Base-by-base conservation (phyloP, 1,140 invertebrate species). In the Lineus longissimus region DNA sequence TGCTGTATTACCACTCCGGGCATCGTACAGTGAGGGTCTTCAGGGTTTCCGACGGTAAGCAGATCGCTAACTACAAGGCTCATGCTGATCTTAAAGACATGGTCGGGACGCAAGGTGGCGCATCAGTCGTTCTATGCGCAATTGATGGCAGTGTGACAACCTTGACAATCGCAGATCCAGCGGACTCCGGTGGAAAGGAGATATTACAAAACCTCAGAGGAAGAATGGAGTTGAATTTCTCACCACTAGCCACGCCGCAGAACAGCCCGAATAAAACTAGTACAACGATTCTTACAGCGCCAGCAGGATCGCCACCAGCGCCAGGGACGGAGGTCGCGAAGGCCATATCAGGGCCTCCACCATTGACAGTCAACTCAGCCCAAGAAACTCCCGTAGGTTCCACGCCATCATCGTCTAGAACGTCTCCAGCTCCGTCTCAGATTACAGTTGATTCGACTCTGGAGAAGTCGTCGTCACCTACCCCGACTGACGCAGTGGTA, bases 1-100 rank as follows among this genome's bases (percentile, higher is more conserved):
- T 98, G 4, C 85, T 97, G 2, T 99, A 98, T 78, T 98, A 98
- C 73, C 95, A 98, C 76, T 94, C 92, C 69, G 93, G 93, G 9
- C 88, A 91, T 66, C 93, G 95, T 82, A 97, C 94, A 9, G 86
- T 97, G 54, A 85, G 93, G 62, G 89, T 96, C 7, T 97, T 97
- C 79, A 89, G 93, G 72, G 90, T 92, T 2, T 81, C 85, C 1
- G 94, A 97, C 78, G 92, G 92, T 0, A 86, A 89, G 75, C 89
- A 93, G 85, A 89, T 97, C 67, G 94, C 94, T 23, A 95, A 97
- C 81, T 97, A 93, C 75, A 85, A 93, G 68, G 89, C 95, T 0
- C 92, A 93, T 73, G 93, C 94, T 2, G 94, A 97, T 82, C 84
- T 96, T 55, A 94, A 89, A 64, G 90, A 90, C 0, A 88, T 94